Base-by-base conservation (phyloP, 2,113 vertebrate genomes). In the Gavia stellata region DNA sequence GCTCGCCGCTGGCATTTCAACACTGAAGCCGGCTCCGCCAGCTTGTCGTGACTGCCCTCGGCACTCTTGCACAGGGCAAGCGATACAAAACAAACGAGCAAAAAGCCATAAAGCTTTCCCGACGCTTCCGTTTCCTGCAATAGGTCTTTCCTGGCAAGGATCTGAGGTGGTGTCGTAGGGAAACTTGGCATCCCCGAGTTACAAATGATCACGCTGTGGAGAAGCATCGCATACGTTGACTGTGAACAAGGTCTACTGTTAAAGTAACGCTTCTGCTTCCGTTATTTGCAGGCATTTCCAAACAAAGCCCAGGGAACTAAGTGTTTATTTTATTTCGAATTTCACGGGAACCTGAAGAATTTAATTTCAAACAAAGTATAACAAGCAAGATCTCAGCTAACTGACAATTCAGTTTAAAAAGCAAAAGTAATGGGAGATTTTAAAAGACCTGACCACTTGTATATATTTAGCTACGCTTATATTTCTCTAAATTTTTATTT, bases 21-120 rank as follows among this genome's bases (percentile, higher is more conserved):
- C n/a, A 2, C 44, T 1, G 12, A 10, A 59, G 66, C 44, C 79
- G 40, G n/a, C 55, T 34, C 66, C 55, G 7, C 29, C 81, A n/a
- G 31, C 66, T 29, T 18, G 3, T 3, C 6, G 1, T 3, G 33
- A 10, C 25, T 1, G 3, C 38, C 12, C 81, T 6, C 14, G 2
- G 47, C 8, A 1, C 68, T 31, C 68, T 33, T 16, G 26, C 10
- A 13, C 36, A 28, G 33, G 12, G 17, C 45, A 21, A 17, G 53
- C 25, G 4, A 11, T 15, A 16, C 17, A 10, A 33, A 68, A 24
- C 36, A 9, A 31, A 18, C 17, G 4, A 31, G 62, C 52, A 9
- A 9, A 3, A 21, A 34, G 42, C 52, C 28, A 13, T 10, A 28
- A 34, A 23, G 38, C 14, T 26, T 45, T 44, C 3, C 65, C 1